Base-by-base conservation (phyloP, 30 jellyfish, hydroid and myxozoan species). In the Cassiopea andromeda region DNA sequence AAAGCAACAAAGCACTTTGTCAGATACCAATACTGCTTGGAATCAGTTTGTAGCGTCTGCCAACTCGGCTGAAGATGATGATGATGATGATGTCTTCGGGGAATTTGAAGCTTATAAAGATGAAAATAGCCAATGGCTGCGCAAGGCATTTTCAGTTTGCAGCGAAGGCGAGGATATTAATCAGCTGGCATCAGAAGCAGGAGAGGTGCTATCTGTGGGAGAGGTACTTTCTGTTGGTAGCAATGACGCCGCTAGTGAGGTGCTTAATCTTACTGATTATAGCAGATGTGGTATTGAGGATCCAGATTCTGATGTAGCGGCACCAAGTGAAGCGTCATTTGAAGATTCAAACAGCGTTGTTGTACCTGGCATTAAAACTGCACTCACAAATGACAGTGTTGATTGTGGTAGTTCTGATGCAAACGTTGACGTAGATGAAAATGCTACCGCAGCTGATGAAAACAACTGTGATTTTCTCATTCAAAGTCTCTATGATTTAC, bases 131-230 rank as follows among this genome's bases (percentile, higher is more conserved):
- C 78, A 38, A 57, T 95, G 99, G 99, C 87, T 95, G 61, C 91
- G 97, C 27, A 85, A 91, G 46, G 99, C 98, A 0, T 73, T 97
- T 69, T 95, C 99, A 1, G 94, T 95, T 2, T 95, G 99, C 90
- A 90, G 97, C 50, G 97, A 90, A 61, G 99, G 99, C 2, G 99
- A 87, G 3, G 99, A 95, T 87, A 84, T 95, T 15, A 97, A 95
- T 77, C 66, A 89, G 64, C 89, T 95, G n/a, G 99, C 99, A 0
- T 94, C 98, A 47, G 99, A 95, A 77, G 99, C 98, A 1, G 95
- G 83, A 27, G 94, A 87, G 7, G 48, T 60, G n/a, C 19, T 89
- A 44, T 93, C 92, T 19, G 49, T 83, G 18, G 77, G 81, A 18
- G 46, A 97, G 14, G 70, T 59, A 19, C 77, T 38, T 38, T 7